Conservation (phyloP, 2,888 invertebrate species). For the Boloria selene region DNA sequence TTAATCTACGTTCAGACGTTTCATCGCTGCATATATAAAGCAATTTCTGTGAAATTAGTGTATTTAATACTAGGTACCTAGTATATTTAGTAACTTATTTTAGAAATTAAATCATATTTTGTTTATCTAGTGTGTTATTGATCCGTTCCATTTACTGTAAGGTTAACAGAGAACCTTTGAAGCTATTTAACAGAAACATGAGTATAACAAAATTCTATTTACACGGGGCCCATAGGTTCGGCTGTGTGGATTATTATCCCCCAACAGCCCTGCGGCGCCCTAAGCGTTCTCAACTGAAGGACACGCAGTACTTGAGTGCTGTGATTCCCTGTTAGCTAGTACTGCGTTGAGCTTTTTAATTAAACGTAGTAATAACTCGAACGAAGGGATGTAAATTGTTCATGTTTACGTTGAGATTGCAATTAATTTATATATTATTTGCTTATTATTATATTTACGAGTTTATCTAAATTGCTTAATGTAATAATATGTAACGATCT, state of each 20-base stretch:
- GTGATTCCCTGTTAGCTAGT: conserved; percentile 68
- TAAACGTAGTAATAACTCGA: conserved; percentile 58
- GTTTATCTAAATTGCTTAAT: too few species aligned
- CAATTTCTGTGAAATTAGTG: too few species aligned
- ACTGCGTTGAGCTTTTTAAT: conserved; percentile 72
- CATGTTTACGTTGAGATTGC: conserved; percentile 32
- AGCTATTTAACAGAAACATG: conserved; percentile 19
- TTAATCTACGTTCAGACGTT: too few species aligned
- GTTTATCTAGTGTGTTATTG: not conserved
- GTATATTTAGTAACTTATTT: too few species aligned
- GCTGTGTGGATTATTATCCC: conserved; percentile 48
- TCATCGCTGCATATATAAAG: too few species aligned
- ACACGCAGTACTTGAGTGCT: conserved; percentile 55
- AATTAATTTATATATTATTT: conserved; percentile 34
- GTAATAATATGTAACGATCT: too few species aligned
- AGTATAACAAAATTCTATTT: conserved; percentile 30
- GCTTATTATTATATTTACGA: too few species aligned
- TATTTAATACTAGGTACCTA: too few species aligned
- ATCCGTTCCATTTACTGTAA: conserved; percentile 5
- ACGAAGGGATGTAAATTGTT: conserved; percentile 41
- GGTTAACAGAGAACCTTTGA: conserved; percentile 9
- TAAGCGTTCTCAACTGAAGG: conserved; percentile 53
- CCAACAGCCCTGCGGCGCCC: conserved; percentile 52
- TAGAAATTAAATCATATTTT: not conserved
- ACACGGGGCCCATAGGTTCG: conserved; percentile 22